Conservation (phyloP, 2,797 vertebrate species). For the Darevskia mixta region DNA sequence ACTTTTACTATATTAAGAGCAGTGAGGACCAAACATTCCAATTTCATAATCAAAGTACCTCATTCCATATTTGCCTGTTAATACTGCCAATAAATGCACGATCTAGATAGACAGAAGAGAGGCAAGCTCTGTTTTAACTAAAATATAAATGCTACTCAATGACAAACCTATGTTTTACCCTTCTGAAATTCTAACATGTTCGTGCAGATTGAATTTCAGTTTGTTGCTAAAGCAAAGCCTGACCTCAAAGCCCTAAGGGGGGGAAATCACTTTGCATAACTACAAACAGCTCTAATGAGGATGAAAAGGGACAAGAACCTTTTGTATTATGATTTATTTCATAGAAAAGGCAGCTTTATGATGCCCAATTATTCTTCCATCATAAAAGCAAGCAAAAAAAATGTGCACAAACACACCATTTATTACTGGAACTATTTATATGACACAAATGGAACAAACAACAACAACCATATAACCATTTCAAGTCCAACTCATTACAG, state of each 20-base stretch:
- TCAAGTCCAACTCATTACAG: neutral
- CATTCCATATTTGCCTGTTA: neutral
- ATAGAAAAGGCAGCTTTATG: constrained; percentile 52
- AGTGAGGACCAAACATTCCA: neutral
- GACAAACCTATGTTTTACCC: rapidly evolving
- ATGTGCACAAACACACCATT: neutral
- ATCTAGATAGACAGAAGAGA: neutral
- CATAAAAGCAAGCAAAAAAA: neutral
- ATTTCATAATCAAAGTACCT: rapidly evolving
- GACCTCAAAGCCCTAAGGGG: constrained; percentile 16
- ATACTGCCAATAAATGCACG: neutral
- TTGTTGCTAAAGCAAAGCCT: constrained; percentile 29
- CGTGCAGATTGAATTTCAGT: constrained; percentile 35
- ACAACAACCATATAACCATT: neutral
- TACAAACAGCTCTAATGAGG: constrained; percentile 32
- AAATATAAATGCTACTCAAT: neutral
- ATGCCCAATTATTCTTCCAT: neutral
- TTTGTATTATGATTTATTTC: constrained; percentile 52
- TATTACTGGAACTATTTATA: neutral
- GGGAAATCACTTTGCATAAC: neutral
- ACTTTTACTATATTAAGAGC: neutral
- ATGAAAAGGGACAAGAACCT: constrained; percentile 1
- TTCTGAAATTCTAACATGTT: constrained; percentile 20
- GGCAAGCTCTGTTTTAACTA: neutral
- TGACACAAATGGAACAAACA: neutral